Evolutionary conservation across 2,797 vertebrate genomes (phyloP), one percentile per base, ranked within the genome.

Genomic region (Tolypeutes matacus): DNA sequence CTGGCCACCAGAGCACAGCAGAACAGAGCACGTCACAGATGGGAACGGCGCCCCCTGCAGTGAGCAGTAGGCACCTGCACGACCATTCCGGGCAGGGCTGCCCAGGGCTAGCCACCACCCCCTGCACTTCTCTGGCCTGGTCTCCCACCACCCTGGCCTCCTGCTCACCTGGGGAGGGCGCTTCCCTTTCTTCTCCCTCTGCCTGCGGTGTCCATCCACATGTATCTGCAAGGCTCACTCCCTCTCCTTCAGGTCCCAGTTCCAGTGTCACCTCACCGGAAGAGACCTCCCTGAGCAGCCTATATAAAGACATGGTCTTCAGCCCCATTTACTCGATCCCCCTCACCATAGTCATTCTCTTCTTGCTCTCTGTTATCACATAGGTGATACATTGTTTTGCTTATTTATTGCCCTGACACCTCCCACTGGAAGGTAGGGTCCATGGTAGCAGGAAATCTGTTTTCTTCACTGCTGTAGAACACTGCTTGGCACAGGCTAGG

Each of bases 161-260:
- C 36, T 34, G 3, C 23, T 39, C 31, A 60, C 65, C 9, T 73
- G 13, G 25, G 5, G 29, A 60, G 53, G 15, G 3, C 29, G n/a
- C 23, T 60, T n/a, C 17, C 21, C 21, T 46, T 34, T 27, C 64
- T 34, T 1, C 34, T 34, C 76, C 36, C 36, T 90, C 36, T 2
- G 0, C 64, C 27, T 69, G 25, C 13, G 1, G 1, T 42, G 17
- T 29, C 23, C 49, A 31, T 56, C 46, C 18, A 25, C 1, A 21
- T 17, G 3, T 11, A 39, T 39, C 27, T 39, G 36, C 51, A 27
- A 15, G 2, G 0, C 31, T 29, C 2, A 0, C 23, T 60, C 18
- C 53, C 25, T n/a, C 53, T 46, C 42, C 42, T 49, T 34, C 39
- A n/a, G 21, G 27, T 76, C 36, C 10, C 36, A 58, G 87, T 36